Conservation (phyloP, 2,888 invertebrate genomes). For the Scaptomyza reducta region DNA sequence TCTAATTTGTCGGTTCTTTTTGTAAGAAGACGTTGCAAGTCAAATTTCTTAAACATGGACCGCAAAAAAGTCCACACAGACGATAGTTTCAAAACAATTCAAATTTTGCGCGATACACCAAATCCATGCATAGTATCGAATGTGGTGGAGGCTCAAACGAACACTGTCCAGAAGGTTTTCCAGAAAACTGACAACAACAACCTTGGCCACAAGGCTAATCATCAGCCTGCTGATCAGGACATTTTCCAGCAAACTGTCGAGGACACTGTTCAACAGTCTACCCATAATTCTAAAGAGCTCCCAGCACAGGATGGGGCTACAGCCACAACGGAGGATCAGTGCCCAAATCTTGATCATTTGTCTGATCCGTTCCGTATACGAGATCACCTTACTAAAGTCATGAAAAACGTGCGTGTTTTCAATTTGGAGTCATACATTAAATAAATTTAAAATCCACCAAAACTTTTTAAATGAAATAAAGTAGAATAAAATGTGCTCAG, state of each 20-base stretch:
- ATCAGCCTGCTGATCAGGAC: background rate
- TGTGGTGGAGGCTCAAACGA: background rate
- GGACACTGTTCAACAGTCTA: background rate
- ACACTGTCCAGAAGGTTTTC: background rate
- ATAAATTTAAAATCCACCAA: background rate
- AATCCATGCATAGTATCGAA: background rate
- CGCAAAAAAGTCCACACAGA: background rate
- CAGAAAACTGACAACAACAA: background rate
- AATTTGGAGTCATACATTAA: background rate
- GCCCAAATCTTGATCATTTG: background rate
- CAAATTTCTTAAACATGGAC: background rate
- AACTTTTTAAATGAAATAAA: background rate
- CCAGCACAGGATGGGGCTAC: background rate
- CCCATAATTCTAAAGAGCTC: background rate
- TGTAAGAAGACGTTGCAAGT: background rate
- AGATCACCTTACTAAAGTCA: background rate
- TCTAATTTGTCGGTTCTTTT: background rate
- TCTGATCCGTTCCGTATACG: slow-evolving; percentile 1
- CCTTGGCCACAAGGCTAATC: background rate
- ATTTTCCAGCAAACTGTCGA: background rate
- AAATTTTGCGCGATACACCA: background rate
- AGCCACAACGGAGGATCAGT: background rate
- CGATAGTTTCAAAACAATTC: background rate
- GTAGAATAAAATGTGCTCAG: background rate
- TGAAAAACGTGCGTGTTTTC: background rate